Base-by-base conservation (phyloP, 2,888 invertebrate species). In the Callyntrura guangdongensis region DNA sequence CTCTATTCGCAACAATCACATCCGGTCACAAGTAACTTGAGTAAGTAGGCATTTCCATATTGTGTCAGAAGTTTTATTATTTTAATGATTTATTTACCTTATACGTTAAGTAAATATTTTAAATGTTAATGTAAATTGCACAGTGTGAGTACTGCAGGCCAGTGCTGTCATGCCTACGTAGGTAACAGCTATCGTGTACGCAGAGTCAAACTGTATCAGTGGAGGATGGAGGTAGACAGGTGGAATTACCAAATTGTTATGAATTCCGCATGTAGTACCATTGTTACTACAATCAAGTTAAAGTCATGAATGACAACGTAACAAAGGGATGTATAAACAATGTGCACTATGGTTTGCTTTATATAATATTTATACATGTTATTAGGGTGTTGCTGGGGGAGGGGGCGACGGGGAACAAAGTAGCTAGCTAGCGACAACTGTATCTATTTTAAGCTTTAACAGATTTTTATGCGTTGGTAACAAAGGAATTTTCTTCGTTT, bases 1-100 rank as follows among this genome's bases (percentile, higher is more conserved):
- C 27, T 59, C n/a, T 27, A 81, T 81, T 81, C 20, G 36, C 45
- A 79, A 61, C 36, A 81, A 61, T 25, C 36, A 81, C 59, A 81
- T 81, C 81, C 81, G 81, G 59, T 61, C 45, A 25, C 17, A 56
- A 79, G 79, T 25, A 56, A 81, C 27, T 59, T 81, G 36, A 45
- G 59, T n/a, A 81, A 36, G 27, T 61, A 61, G 81, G 79, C 14
- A 69, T 17, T 69, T 56, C 25, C 36, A 61, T 27, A 22, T 59
- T 59, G 81, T 81, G 61, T 81, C 56, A 79, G 36, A 47, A 36
- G 14, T 53, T 36, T 36, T 36, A 9, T 25, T 25, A 64, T 25
- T 6, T 22, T 53, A 53, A 77, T 22, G 74, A 17, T 22, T 53
- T 77, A 77, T 77, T 12, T 53, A 53, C 45, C 53, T 77, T 77